Evolutionary conservation across 2,888 invertebrate species (phyloP).

Genomic region (Ommatoiulus sabulosus): DNA sequence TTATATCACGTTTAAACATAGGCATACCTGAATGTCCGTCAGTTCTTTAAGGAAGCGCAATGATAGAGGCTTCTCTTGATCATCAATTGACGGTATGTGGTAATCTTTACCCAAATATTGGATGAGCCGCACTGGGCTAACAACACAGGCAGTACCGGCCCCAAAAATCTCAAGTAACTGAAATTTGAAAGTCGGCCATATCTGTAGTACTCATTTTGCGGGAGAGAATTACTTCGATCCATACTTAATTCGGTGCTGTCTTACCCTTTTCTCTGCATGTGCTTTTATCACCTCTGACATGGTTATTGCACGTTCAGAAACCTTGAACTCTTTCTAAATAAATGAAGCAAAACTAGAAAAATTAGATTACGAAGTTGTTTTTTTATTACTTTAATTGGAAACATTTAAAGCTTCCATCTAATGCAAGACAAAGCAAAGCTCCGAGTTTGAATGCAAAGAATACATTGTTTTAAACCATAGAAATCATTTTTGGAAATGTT

Average conservation of each 20-base stretch:
- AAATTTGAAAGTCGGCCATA: conserved; percentile 61
- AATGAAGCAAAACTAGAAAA: neutral
- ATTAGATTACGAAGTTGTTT: too few species aligned
- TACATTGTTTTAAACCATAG: too few species aligned
- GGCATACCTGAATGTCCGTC: conserved; percentile 80
- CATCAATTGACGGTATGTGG: conserved; percentile 72
- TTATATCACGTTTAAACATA: neutral
- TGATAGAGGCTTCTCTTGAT: conserved; percentile 74
- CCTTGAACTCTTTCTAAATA: conserved; percentile 78
- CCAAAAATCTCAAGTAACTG: conserved; percentile 97
- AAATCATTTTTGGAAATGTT: too few species aligned
- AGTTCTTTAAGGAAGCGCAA: conserved; percentile 81
- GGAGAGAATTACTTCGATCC: neutral
- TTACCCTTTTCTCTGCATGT: conserved; percentile 84
- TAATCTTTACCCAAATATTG: conserved; percentile 77
- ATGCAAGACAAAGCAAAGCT: too few species aligned
- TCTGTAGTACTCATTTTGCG: neutral
- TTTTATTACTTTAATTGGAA: too few species aligned
- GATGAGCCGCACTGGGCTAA: conserved; percentile 90
- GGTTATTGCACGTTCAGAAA: conserved; percentile 82
- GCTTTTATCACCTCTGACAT: conserved; percentile 85
- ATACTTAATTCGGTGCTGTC: neutral
- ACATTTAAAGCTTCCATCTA: too few species aligned
- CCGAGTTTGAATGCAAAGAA: too few species aligned
- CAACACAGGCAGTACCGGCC: conserved; percentile 96